Evolutionary conservation across 2,797 vertebrate genomes (phyloP), one percentile per base, ranked within the genome.

Genomic region (Emydoidea blandingii): DNA sequence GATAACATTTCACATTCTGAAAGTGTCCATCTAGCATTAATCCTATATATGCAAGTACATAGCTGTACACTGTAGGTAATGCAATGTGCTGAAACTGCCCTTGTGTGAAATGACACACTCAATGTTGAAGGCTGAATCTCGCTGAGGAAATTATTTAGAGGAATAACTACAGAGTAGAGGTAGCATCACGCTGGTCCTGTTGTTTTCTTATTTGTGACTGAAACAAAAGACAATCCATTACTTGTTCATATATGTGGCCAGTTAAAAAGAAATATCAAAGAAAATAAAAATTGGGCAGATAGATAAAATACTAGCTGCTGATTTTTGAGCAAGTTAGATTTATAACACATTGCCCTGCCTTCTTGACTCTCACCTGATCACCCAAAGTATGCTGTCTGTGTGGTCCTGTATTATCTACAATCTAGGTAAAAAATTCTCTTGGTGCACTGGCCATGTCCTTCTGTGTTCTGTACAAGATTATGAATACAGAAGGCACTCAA

Each of bases 131-230:
- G 47, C 25, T 65, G 8, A 8, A 1, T 52, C 56, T 86, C 34
- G 81, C 49, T 53, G 0, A 1, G 0, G 1, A 62, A 79, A n/a
- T 56, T 0, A 0, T 8, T 2, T 27, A 6, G 68, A 44, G 84
- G 52, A 41, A 41, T 62, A 5, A 89, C 84, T 86, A 98, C 68
- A 97, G 95, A 2, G 82, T 95, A 85, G 97, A 65, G 5, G 96
- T 76, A 53, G 95, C 6, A 0, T 90, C 91, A 11, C 49, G 89
- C 92, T 98, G 97, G 54, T 94, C 91, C 34, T 97, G 83, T 81
- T 98, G 97, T 94, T 97, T 98, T 91, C 97, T 96, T 87, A 98
- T 98, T 80, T 98, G 98, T 72, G 98, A 98, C 98, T 98, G 29
- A 52, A 98, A 98, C 15, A 94, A 96, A 94, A 8, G 34, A 93